phyloP scores from a whole-genome alignment of 2,113 vertebrate genomes.

The Pangasianodon gigas region DNA sequence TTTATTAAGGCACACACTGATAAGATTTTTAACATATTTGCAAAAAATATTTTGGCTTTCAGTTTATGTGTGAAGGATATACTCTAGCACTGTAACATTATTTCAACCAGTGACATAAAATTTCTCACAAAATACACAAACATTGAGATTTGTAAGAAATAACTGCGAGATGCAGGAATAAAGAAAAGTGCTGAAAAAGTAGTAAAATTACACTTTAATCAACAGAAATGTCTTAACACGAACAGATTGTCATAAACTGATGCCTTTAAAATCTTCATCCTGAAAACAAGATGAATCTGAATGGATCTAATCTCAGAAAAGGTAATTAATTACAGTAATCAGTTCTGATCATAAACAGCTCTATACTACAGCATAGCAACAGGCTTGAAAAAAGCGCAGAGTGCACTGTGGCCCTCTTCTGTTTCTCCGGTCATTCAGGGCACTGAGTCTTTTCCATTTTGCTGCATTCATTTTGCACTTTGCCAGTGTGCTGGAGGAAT shows the following conservation, averaged over 20 bases:
- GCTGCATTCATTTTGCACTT: constrained; percentile 19
- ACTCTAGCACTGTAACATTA: not conserved
- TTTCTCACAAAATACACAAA: not conserved
- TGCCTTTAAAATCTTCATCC: not conserved
- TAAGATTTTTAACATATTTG: not conserved
- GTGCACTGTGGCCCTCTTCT: constrained; percentile 11
- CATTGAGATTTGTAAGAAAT: not conserved
- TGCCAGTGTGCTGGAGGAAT: constrained; percentile 30
- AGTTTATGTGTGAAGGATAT: not conserved
- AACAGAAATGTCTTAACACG: not conserved
- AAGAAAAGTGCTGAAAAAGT: not conserved
- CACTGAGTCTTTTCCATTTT: not conserved
- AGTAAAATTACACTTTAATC: not conserved
- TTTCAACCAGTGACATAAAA: not conserved
- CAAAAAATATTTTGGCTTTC: not conserved
- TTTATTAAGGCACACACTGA: not conserved
- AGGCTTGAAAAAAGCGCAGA: not conserved
- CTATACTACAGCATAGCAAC: not conserved
- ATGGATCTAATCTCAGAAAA: not conserved
- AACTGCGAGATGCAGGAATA: not conserved
- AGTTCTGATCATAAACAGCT: not conserved
- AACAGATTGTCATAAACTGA: not conserved
- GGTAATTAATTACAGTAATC: not conserved
- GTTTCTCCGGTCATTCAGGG: constrained; percentile 5
- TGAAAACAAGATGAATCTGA: not conserved